Base-by-base conservation (phyloP, 2,113 vertebrate genomes). In the Planiliza haematocheilus region DNA sequence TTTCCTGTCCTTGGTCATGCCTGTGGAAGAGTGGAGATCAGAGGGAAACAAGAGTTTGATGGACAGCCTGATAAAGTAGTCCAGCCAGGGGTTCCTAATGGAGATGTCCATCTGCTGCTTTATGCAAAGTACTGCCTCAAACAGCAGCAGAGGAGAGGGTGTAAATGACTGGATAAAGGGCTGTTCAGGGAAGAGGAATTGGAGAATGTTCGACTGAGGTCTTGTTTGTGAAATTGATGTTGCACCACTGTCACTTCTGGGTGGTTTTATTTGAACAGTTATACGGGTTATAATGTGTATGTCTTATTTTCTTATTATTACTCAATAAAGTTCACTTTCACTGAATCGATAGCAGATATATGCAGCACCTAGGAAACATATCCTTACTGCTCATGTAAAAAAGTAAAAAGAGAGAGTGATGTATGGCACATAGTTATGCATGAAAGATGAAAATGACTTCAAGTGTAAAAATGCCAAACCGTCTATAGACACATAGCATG, bases 41-140 rank as follows among this genome's bases (percentile, higher is more conserved):
- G 79, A 86, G 79, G 34, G 50, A 81, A 77, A 56, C 49, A 60
- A 56, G 41, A 74, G 72, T 73, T 86, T 92, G 87, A 92, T 83
- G 39, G 89, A 86, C 86, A 90, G 74, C 55, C 37, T 80, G 86
- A 85, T 70, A 46, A 86, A 87, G 84, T 53, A 62, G 30, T 67
- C 57, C 59, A 85, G 79, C 60, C 66, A 80, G 78, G 56, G 80
- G 67, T 56, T 82, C 49, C 60, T 86, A 83, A 89, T 84, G 77
- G 70, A 88, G 84, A 86, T 78, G 81, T 88, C 86, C 86, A 87
- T 89, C 79, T 88, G 85, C 58, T 70, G 65, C 65, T 73, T 74
- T 70, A 88, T 89, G 79, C 83, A 82, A 87, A 82, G 53, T 11
- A 17, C 53, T 74, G 49, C 30, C 24, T 55, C 43, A 66, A 73